phyloP scores from a whole-genome alignment of 2,113 vertebrate genomes.

The Lycocorax pyrrhopterus region DNA sequence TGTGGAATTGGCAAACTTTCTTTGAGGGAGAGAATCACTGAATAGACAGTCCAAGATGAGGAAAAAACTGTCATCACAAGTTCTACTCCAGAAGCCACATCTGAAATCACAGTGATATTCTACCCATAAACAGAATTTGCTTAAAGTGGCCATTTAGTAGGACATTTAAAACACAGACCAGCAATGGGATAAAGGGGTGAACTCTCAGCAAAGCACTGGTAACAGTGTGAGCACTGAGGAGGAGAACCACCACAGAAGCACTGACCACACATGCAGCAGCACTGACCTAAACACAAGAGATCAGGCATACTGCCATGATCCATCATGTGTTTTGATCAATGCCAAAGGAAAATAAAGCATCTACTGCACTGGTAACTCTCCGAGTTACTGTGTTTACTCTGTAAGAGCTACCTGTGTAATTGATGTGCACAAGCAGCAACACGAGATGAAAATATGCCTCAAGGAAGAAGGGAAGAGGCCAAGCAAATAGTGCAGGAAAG shows the following conservation, averaged over 20 bases:
- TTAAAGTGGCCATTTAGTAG: not conserved
- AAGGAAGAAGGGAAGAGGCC: not conserved
- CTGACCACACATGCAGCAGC: not conserved
- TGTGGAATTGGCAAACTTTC: not conserved
- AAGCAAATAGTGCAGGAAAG: not conserved
- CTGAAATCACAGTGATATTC: not conserved
- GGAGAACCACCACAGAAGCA: not conserved
- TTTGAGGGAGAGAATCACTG: not conserved
- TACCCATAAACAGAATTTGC: not conserved
- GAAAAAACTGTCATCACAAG: not conserved
- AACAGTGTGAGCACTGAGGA: not conserved
- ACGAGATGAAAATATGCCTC: not conserved
- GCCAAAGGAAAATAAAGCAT: not conserved
- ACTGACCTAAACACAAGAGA: not conserved
- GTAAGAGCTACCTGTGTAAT: not conserved
- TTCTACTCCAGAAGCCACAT: not conserved
- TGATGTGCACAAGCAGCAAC: not conserved
- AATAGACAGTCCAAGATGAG: not conserved
- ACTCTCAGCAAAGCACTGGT: not conserved
- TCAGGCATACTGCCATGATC: not conserved
- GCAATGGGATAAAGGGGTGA: not conserved
- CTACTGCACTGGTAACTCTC: not conserved
- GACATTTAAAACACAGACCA: not conserved
- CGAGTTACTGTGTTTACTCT: not conserved
- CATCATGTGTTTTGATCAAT: not conserved